These are phyloP conservation scores for Drosophila greeni DNA, from an alignment of 2,888 invertebrate genomes.

Conservation along the genomic window DNA sequence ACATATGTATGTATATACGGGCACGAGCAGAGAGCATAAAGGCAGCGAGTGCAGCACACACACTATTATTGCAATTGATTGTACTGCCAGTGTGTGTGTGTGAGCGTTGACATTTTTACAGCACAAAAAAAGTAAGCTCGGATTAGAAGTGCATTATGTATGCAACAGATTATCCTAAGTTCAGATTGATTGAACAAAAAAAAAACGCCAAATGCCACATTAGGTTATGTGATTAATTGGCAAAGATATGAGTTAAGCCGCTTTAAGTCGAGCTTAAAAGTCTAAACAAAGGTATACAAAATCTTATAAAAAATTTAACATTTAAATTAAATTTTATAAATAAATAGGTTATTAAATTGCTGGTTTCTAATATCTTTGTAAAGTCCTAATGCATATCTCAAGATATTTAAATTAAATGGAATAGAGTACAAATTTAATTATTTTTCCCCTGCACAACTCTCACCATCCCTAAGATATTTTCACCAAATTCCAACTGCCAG, in stretches of 20 bases:
- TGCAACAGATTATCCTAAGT: slow-evolving; percentile 34
- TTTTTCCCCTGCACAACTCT: not conserved
- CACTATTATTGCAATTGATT: slow-evolving; percentile 71
- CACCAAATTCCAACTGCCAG: not conserved
- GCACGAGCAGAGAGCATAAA: slow-evolving; percentile 55
- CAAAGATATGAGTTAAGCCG: slow-evolving; percentile 13
- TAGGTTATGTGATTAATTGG: slow-evolving; percentile 28
- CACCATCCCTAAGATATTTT: not conserved
- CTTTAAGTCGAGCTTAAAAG: slow-evolving; percentile 6
- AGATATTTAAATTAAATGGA: not conserved
- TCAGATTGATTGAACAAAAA: slow-evolving; percentile 17
- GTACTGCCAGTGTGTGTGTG: slow-evolving; percentile 21
- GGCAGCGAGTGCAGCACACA: slow-evolving; percentile 68
- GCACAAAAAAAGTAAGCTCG: slow-evolving; percentile 18
- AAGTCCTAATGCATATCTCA: too few relatives aligned
- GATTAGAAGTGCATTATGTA: slow-evolving; percentile 38
- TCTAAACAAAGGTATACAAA: not conserved
- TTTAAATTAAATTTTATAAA: not conserved
- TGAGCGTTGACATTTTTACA: slow-evolving; percentile 41
- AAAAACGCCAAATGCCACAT: slow-evolving; percentile 19
- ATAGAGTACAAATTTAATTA: not conserved
- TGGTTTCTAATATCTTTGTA: too few relatives aligned
- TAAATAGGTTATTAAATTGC: too few relatives aligned
- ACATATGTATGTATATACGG: not conserved
- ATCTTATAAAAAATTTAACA: not conserved